Conservation (phyloP, 2,888 invertebrate species). For the Sphecodes monilicornis region DNA sequence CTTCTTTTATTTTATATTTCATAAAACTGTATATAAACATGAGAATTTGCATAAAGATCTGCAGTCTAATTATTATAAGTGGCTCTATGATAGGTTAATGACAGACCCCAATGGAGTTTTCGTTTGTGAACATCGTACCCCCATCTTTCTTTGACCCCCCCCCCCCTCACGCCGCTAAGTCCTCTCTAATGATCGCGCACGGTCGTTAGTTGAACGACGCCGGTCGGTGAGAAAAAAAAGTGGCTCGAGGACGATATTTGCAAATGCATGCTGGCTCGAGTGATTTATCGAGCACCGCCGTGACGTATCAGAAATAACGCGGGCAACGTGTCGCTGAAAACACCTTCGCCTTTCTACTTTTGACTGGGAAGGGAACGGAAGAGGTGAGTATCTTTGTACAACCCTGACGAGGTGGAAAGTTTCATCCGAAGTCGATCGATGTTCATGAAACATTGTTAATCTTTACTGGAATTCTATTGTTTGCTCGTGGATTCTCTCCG, state of each 20-base stretch:
- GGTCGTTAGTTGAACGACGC: conserved; percentile 52
- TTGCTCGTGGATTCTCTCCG: too few relatives aligned
- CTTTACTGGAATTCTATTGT: too few relatives aligned
- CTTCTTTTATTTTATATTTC: too few relatives aligned
- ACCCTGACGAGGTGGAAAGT: too few relatives aligned
- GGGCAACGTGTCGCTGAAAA: neutral
- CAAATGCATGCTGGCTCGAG: conserved; percentile 62
- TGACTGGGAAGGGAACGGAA: neutral
- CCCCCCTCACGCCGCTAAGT: neutral
- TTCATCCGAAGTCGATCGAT: too few relatives aligned
- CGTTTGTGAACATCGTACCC: neutral
- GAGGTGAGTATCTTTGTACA: neutral
- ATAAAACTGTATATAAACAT: too few relatives aligned
- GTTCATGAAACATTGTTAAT: too few relatives aligned
- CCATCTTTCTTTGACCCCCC: neutral
- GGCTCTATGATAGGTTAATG: conserved; percentile 49
- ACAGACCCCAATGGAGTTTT: conserved; percentile 37
- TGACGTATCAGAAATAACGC: conserved; percentile 19
- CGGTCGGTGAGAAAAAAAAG: conserved; percentile 29
- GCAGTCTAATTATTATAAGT: too few relatives aligned
- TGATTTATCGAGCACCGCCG: conserved; percentile 44
- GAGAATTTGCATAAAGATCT: too few relatives aligned
- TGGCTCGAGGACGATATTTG: conserved; percentile 63
- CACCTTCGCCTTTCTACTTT: neutral
- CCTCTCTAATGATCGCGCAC: conserved; percentile 39